These are phyloP conservation scores for Sebastolobus alascanus DNA, from an alignment of 2,797 vertebrate genomes.

Conservation along the genomic window DNA sequence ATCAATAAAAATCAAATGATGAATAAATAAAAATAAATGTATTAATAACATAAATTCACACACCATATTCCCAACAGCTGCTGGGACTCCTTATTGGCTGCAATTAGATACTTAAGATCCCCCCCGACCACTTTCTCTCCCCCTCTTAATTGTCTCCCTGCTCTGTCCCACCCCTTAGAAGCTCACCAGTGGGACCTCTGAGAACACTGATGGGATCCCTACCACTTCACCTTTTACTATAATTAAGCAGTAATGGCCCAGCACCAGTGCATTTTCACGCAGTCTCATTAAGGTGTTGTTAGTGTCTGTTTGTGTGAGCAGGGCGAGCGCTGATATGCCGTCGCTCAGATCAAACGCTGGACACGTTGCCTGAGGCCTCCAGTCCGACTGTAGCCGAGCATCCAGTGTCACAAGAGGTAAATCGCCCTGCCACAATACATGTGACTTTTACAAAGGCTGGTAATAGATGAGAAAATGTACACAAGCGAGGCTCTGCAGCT, in stretches of 20 bases:
- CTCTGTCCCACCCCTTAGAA: conserved; percentile 2
- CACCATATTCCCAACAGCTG: background rate
- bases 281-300: background rate
- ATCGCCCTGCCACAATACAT: conserved; percentile 13
- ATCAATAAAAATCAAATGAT: background rate
- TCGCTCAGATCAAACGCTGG: conserved; percentile 26
- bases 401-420: conserved; percentile 42
- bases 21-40: background rate
- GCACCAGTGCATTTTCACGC: background rate
- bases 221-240: conserved; percentile 19
- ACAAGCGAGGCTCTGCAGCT: conserved; percentile 41
- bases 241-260: conserved; percentile 15
- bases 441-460: conserved; percentile 53
- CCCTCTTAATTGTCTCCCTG: background rate
- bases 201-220: conserved; percentile 25
- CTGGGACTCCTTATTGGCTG: conserved; percentile 27
- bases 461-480: conserved; percentile 48
- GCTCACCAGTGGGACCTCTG: conserved; percentile 18
- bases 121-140: background rate
- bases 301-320: background rate
- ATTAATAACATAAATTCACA: background rate
- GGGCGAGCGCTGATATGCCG: background rate
- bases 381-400: conserved; percentile 7
- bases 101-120: conserved; percentile 32
- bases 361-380: conserved; percentile 25